Evolutionary conservation across 30 jellyfish, hydroid and myxozoan species (phyloP).

Genomic region (Chrysaora quinquecirrha): DNA sequence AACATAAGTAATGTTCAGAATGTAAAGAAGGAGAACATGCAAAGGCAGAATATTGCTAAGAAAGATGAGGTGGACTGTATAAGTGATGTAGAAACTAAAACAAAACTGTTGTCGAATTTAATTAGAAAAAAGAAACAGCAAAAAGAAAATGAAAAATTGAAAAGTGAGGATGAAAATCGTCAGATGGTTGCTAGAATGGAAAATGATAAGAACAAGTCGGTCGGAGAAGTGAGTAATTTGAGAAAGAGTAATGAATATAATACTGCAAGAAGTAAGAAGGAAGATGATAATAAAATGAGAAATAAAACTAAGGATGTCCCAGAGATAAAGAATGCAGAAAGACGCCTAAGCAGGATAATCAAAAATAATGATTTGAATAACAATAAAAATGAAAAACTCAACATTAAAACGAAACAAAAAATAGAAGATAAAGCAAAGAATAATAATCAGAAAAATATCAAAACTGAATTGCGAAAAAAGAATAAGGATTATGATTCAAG

Average conservation of each 20-base stretch:
- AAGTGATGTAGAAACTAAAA: constrained; percentile 50
- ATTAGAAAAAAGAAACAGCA: constrained; percentile 32
- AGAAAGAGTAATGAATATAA: neutral
- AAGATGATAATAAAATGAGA: neutral
- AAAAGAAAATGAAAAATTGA: neutral
- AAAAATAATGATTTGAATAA: neutral
- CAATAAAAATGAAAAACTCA: no score
- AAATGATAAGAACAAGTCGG: neutral
- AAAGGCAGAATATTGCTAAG: neutral
- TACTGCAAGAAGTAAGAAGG: neutral
- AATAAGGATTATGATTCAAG: constrained; percentile 9
- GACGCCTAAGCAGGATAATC: neutral
- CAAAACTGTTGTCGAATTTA: constrained; percentile 24
- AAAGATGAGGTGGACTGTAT: neutral
- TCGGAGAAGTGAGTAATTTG: neutral
- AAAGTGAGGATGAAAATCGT: neutral
- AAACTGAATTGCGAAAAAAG: neutral
- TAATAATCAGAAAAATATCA: neutral
- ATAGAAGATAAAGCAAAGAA: neutral
- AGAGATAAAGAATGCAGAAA: no score
- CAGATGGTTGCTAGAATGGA: neutral
- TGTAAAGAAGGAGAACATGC: neutral
- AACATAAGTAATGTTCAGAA: neutral
- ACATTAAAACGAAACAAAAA: neutral
- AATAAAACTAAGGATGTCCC: neutral